These are phyloP conservation scores for Nanorana parkeri DNA, from an alignment of 2,113 vertebrate genomes.

Conservation along the genomic window DNA sequence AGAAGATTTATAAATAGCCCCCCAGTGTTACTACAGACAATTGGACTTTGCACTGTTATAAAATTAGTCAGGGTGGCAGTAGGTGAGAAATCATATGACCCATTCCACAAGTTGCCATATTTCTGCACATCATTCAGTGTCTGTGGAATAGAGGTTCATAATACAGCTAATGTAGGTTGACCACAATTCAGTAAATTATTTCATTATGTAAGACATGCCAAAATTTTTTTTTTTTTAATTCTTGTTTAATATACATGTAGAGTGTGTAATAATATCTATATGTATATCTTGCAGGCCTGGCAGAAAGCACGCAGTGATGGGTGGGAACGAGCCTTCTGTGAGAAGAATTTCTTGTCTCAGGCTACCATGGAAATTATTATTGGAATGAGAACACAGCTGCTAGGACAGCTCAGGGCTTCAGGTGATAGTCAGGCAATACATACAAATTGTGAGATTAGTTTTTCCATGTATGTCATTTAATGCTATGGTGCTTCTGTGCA, in stretches of 20 bases:
- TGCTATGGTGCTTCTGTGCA: conserved; percentile 61
- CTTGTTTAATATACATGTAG: background rate
- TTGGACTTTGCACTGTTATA: no score
- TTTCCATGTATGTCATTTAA: background rate
- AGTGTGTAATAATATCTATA: background rate
- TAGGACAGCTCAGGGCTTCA: conserved; percentile 93
- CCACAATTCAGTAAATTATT: no score
- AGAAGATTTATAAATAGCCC: no score
- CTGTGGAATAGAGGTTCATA: no score
- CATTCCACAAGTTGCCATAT: no score
- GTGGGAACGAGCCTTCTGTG: conserved; percentile 92
- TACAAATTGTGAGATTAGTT: background rate
- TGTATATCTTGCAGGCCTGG: conserved; percentile 80
- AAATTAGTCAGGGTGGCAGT: no score
- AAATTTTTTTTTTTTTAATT: no score
- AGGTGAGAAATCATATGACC: no score
- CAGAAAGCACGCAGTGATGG: conserved; percentile 91
- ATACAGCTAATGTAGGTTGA: no score
- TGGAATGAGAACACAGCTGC: conserved; percentile 91
- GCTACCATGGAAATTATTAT: conserved; percentile 95
- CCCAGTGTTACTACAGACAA: no score
- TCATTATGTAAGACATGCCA: no score
- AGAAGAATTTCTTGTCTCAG: conserved; percentile 94
- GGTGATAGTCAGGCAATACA: conserved; percentile 69
- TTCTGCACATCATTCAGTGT: no score